Evolutionary conservation across 2,888 invertebrate species (phyloP), one percentile per base, ranked within the genome.

Genomic region (Lissocephala sabroskyi): DNA sequence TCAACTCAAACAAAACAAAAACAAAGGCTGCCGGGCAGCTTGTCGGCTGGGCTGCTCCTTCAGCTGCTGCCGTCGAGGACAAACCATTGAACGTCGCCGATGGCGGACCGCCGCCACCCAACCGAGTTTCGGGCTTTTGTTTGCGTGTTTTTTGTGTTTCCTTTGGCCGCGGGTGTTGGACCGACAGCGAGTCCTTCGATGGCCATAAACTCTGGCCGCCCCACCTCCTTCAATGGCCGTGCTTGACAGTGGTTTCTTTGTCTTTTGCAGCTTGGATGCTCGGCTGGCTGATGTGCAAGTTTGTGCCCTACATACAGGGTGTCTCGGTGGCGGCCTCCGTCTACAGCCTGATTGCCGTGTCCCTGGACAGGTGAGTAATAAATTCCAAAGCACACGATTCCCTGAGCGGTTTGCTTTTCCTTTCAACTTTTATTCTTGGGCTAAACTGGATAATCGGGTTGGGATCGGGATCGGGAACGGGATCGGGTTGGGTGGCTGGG

Each of bases 301-400:
- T 95, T 16, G 96, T 97, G 44, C 95, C 97, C 3, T 98, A 96
- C 85, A 93, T 97, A 71, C 97, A 97, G 85, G 96, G 96, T 18
- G 91, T 97, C 37, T 95, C 96, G 0, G 96, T 97, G 10, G 96
- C 95, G 33, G 97, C 97, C 9, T 97, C 96, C 5, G 96, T 97
- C 59, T 96, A 97, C 88, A 97, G 97, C 76, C 88, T 98, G 45
- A 96, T 97, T 45, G 96, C 96, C 7, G 96, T 97, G 13, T 96
- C 97, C 55, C 87, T 97, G 50, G 97, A 98, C 88, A 92, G 95
- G 95, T 95, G 84, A 88, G 89, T 86, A 41, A 35, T 10, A 35
- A 14, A 32, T 13, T 16, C 16, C 16, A 16, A 7, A 7, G 10
- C 13, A 23, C 18, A 9, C 6, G 13, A 16, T 40, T 36, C 44